These are phyloP conservation scores for Meliscaeva auricollis DNA, from an alignment of 2,888 invertebrate genomes.

Conservation along the genomic window DNA sequence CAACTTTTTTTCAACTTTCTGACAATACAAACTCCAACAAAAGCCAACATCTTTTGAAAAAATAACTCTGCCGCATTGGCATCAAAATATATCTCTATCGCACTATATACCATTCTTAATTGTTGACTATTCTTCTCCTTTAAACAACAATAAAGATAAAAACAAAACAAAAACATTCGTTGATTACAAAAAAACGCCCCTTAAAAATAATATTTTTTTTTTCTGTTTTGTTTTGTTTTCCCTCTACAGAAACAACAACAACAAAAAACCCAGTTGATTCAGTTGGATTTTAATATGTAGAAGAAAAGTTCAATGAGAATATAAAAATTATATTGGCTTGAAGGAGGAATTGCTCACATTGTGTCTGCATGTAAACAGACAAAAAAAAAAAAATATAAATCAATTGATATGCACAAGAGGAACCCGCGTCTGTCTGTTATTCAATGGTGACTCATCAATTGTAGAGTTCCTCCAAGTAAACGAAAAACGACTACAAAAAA, in stretches of 20 bases:
- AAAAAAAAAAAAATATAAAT: constrained; percentile 35
- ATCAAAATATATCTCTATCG: constrained; percentile 9
- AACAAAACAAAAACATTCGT: constrained; percentile 27
- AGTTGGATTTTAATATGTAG: constrained; percentile 15
- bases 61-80: not conserved
- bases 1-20: too few relatives aligned
- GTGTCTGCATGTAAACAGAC: constrained; percentile 46
- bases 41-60: constrained; percentile 33
- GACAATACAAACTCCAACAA: constrained; percentile 26
- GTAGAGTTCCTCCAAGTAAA: not conserved
- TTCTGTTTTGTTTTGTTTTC: not conserved
- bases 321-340: constrained; percentile 12
- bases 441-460: constrained; percentile 43
- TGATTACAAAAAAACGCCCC: constrained; percentile 61
- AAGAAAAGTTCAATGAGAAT: constrained; percentile 35
- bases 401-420: constrained; percentile 60
- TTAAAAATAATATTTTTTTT: constrained; percentile 14
- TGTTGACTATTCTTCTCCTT: constrained; percentile 38
- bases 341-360: constrained; percentile 50
- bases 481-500: not conserved
- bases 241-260: not conserved
- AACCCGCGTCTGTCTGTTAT: constrained; percentile 19
- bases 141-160: constrained; percentile 11
- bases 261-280: constrained; percentile 14
- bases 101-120: constrained; percentile 24